A percentile compares a stretch with the other conserved stretches of the same genome.
Conservation (phyloP, 2,797 vertebrate genomes). For the Toxotes lorentzi region DNA sequence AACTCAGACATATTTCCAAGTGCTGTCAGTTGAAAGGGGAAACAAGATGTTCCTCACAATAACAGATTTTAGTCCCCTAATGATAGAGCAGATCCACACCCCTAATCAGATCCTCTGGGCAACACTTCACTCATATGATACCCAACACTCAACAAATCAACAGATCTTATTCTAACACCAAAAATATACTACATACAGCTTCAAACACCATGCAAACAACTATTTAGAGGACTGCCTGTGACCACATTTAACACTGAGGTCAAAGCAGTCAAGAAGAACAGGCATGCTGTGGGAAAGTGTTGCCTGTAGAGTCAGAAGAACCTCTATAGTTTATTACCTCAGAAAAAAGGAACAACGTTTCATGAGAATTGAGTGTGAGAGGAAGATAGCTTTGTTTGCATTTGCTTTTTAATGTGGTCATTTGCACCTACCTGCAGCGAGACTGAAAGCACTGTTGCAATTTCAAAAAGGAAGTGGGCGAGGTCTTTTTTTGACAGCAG, state of each 20-base stretch:
- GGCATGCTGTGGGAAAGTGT: background rate
- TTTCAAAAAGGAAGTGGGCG: constrained; percentile 82
- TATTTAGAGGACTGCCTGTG: background rate
- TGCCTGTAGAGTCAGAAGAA: background rate
- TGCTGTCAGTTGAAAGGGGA: constrained; percentile 36
- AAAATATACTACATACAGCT: background rate
- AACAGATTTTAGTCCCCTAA: constrained; percentile 30
- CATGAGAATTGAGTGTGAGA: constrained; percentile 57
- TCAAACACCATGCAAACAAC: constrained; percentile 27
- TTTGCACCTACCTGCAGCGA: constrained; percentile 65
- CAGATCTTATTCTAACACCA: constrained; percentile 9
- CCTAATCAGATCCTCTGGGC: constrained; percentile 30
- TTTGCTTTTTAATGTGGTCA: constrained; percentile 77
- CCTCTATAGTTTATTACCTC: constrained; percentile 5
- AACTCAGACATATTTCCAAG: constrained; percentile 37
- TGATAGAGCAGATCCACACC: constrained; percentile 29
- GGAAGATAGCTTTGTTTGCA: constrained; percentile 64
- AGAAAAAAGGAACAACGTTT: constrained; percentile 60
- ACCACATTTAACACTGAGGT: constrained; percentile 13
- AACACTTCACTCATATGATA: constrained; percentile 35
- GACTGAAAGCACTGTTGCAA: constrained; percentile 65
- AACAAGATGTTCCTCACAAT: constrained; percentile 18
- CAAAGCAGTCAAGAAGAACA: background rate
- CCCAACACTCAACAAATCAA: constrained; percentile 9
- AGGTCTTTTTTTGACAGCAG: constrained; percentile 50